Percentiles rank a stretch among this genome's conserved stretches.
These are phyloP conservation scores for Polyodon spathula DNA, from an alignment of 2,113 vertebrate species.

Conservation along the genomic window DNA sequence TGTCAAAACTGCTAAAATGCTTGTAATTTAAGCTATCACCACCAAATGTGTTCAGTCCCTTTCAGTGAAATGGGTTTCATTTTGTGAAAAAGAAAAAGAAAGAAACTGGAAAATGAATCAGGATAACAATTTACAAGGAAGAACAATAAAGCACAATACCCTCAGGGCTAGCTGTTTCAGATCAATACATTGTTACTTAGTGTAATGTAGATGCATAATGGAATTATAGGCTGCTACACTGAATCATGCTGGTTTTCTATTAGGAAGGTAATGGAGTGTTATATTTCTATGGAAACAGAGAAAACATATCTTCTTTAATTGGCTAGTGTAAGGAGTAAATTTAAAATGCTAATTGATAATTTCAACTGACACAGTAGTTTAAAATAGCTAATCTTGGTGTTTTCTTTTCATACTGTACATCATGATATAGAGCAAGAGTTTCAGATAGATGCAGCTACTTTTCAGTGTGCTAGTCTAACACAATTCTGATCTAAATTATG, in stretches of 20 bases:
- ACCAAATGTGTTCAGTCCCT: too few species aligned
- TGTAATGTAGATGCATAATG: constrained; percentile 28
- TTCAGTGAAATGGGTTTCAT: too few species aligned
- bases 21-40: too few species aligned
- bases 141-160: not conserved
- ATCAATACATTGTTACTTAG: constrained; percentile 14
- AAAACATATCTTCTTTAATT: constrained; percentile 31
- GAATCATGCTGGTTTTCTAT: constrained; percentile 17
- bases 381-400: constrained; percentile 2
- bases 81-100: too few species aligned
- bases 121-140: constrained; percentile 1
- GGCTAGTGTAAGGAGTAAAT: constrained; percentile 37
- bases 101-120: not conserved
- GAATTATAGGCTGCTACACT: constrained; percentile 24
- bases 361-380: not conserved
- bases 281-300: constrained; percentile 37
- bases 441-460: too few species aligned
- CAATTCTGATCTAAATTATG: too few species aligned
- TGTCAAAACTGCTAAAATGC: too few species aligned
- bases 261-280: constrained; percentile 29
- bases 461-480: too few species aligned
- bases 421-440: too few species aligned
- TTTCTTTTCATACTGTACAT: not conserved
- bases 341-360: constrained; percentile 27
- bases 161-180: not conserved